phyloP scores from a whole-genome alignment of 2,888 invertebrate species.

The Holacanthella duospinosa region DNA sequence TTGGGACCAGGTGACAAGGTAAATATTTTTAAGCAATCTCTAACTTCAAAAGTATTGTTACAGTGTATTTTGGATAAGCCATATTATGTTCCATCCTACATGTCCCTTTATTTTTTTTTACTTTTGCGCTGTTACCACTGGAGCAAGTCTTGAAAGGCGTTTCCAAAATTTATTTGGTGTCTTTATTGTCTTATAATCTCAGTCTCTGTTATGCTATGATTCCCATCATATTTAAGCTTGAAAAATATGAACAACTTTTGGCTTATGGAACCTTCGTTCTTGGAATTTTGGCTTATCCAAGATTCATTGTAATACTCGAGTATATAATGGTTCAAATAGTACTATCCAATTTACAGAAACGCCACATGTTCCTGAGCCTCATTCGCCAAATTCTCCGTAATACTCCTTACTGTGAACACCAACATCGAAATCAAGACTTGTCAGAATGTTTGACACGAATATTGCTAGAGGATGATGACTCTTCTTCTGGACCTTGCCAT shows the following conservation, averaged over 20 bases:
- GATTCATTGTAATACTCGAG: too few species aligned
- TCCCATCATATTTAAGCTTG: too few species aligned
- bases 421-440: slow-evolving; percentile 68
- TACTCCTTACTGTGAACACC: slow-evolving; percentile 67
- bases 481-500: slow-evolving; percentile 63
- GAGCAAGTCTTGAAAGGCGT: too few species aligned
- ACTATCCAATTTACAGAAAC: slow-evolving; percentile 56
- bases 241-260: too few species aligned
- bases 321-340: too few species aligned
- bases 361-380: slow-evolving; percentile 65
- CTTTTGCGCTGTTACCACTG: too few species aligned
- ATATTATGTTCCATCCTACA: not conserved
- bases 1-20: slow-evolving; percentile 77
- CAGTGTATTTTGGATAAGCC: too few species aligned
- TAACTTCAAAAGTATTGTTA: not conserved
- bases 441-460: slow-evolving; percentile 75
- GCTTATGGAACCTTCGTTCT: too few species aligned
- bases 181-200: too few species aligned
- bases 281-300: too few species aligned
- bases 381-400: slow-evolving; percentile 70
- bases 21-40: slow-evolving; percentile 36
- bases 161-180: too few species aligned
- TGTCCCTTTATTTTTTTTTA: slow-evolving; percentile 22
- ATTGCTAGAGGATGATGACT: slow-evolving; percentile 71
- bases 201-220: too few species aligned